Base-by-base conservation (phyloP, 2,888 invertebrate species). In the Dryomyza anilis region DNA sequence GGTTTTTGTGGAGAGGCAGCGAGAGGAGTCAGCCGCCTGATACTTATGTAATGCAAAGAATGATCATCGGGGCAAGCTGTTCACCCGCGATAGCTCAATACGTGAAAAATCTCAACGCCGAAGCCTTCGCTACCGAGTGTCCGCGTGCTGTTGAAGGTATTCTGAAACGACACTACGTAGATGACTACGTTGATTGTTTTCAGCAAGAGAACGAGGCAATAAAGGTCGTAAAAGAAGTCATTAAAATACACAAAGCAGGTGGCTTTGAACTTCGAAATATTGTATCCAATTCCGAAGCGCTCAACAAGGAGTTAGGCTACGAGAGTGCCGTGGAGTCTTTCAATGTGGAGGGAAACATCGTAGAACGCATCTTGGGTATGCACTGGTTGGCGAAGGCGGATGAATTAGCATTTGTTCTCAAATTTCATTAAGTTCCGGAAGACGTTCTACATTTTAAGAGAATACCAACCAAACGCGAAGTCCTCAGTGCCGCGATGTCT, bases 101-200 rank as follows among this genome's bases (percentile, higher is more conserved):
- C 57, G 67, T 76, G 0, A 75, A 74, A 63, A 72, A 75, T 53
- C 21, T 16, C 5, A 77, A 78, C 33, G 76, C 77, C 0, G 6
- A 48, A 6, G 60, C 57, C 25, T 72, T 67, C 33, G 14, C 6
- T n/a, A 30, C 16, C n/a, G 19, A 62, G 25, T 70, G 60, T 53
- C 73, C 73, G 2, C 23, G 57, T 19, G 73, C 74, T 0, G 67
- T 61, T 0, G 30, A 63, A 7, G 69, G 71, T 1, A 72, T 75
- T 60, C 16, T 43, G 12, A 58, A 57, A 21, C 48, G 62, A 27
- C 63, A 63, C 19, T 58, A 66, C 29, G 52, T 65, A 2, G 65
- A 65, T 21, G 62, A 65, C 30, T 65, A 61, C 30, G 61, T 56
- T 1, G 65, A 65, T 36, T 60, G 59, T 16, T 65, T 61, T 56